Percentiles rank a stretch among this genome's conserved stretches.
Evolutionary conservation across 1,140 invertebrate genomes (phyloP).

Genomic region (Euwallacea similis): DNA sequence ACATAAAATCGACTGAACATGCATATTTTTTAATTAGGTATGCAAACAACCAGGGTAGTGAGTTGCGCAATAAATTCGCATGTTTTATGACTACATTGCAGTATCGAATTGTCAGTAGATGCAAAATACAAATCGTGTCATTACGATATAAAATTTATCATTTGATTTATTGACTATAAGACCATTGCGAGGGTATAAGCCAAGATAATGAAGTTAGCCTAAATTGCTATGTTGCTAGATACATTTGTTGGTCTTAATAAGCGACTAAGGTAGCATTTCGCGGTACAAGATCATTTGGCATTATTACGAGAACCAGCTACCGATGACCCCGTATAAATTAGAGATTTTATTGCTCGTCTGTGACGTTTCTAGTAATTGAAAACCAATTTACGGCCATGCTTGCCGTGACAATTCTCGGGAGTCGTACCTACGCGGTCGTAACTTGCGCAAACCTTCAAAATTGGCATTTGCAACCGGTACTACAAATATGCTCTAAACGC

Average conservation of each 20-base stretch:
- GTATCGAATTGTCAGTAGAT: constrained; percentile 16
- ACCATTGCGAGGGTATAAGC: background rate
- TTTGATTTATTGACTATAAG: background rate
- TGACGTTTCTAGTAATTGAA: constrained; percentile 31
- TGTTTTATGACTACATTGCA: constrained; percentile 9
- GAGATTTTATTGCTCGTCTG: constrained; percentile 16
- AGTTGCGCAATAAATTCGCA: constrained; percentile 16
- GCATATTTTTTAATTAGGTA: constrained; percentile 17
- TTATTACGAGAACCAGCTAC: constrained; percentile 20
- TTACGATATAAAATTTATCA: constrained; percentile 7
- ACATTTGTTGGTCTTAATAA: background rate
- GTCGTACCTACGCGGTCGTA: constrained; percentile 26
- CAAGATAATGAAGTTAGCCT: background rate
- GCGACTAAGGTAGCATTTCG: background rate
- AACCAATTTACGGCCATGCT: constrained; percentile 18
- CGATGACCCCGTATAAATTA: constrained; percentile 25
- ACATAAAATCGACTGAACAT: constrained; percentile 17
- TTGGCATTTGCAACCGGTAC: background rate
- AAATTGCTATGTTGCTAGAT: background rate
- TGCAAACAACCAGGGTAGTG: constrained; percentile 11
- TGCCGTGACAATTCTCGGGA: constrained; percentile 21
- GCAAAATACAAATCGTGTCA: constrained; percentile 23
- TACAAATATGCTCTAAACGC: too few relatives aligned
- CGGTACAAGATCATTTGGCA: constrained; percentile 7
- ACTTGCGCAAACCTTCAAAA: constrained; percentile 16